Evolutionary conservation across 2,113 vertebrate genomes (phyloP), one percentile per base, ranked within the genome.

Genomic region (Junco hyemalis): DNA sequence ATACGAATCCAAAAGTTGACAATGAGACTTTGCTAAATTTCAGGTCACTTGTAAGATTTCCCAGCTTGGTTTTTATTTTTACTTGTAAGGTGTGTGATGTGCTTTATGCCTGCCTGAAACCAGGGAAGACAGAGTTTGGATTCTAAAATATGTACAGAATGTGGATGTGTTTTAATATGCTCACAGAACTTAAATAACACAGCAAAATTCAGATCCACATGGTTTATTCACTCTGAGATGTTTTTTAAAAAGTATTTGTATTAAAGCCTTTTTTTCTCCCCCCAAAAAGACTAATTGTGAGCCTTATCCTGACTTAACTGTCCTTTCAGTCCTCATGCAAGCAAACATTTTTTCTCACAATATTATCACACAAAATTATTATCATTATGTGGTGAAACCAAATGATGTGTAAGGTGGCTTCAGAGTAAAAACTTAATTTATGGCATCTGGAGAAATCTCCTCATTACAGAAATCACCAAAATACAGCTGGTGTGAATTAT

Each of bases 221-320:
- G 25, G 2, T 42, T 61, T 28, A 72, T 38, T 38, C 26, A 36
- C 51, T 82, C 47, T 10, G 5, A 18, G 14, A 4, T 56, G 35
- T 6, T 91, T 54, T 81, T 78, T 1, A 0, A 72, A 72, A 86
- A 28, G 14, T 7, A 38, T 38, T 64, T 69, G 2, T 38, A 4
- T 11, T 69, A 38, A 72, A 68, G 9, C 4, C 1, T 24, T 24
- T 51, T 51, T 5, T 4, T 0, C 3, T 36, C 38, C 6, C 3
- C 1, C 21, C 19, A 0, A 1, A 12, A 25, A 47, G 2, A 19
- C 3, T 11, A 20, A 38, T 33, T 24, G 6, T 59, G 31, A 31
- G 29, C 5, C 15, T 29, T 33, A 42, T 38, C 28, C 61, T 31
- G 20, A 6, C 5, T 70, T 53, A 73, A 36, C 28, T 44, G 12